Evolutionary conservation across 2,888 invertebrate species (phyloP), one percentile per base, ranked within the genome.

Genomic region (Agapostemon virescens): DNA sequence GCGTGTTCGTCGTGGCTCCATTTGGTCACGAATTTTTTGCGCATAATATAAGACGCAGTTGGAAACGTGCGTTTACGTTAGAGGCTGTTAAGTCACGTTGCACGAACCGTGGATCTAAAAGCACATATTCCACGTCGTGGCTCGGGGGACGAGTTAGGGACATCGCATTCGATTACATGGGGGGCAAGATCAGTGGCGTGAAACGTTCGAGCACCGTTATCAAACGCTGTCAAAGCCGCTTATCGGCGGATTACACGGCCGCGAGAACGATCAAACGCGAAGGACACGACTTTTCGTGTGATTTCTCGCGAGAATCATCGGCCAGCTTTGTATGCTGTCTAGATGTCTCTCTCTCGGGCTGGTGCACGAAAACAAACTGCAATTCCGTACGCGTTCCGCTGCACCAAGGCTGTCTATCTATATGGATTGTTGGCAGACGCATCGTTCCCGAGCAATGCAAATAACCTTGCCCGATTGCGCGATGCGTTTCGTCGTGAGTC

Each of bases 401-500:
- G 40, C 55, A 69, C 67, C 64, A 72, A 74, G 52, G 49, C 69
- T 69, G 69, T 26, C n/a, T 52, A 68, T 79, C 70, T 81, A 73
- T 81, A 66, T 40, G 70, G 71, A 72, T 79, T 69, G 80, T 84
- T 88, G 86, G 81, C 84, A 85, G 69, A 81, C 77, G 40, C 81
- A 83, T 80, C 75, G 78, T 69, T 55, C 55, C 30, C 77, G 83
- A 64, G 80, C 81, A 85, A 81, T 87, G 86, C 88, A 85, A 91
- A 89, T 91, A 91, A 90, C 90, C 91, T 90, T 90, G 90, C 81
- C 82, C 33, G 87, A 89, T 88, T 87, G 88, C 85, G 89, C 85
- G 87, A 87, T 86, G 88, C 85, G 79, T 88, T 89, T 88, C 77
- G 85, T 83, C 88, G 42, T 90, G 91, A 91, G 89, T 91, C 90